phyloP scores from a whole-genome alignment of 2,888 invertebrate species.

The Aelia acuminata region DNA sequence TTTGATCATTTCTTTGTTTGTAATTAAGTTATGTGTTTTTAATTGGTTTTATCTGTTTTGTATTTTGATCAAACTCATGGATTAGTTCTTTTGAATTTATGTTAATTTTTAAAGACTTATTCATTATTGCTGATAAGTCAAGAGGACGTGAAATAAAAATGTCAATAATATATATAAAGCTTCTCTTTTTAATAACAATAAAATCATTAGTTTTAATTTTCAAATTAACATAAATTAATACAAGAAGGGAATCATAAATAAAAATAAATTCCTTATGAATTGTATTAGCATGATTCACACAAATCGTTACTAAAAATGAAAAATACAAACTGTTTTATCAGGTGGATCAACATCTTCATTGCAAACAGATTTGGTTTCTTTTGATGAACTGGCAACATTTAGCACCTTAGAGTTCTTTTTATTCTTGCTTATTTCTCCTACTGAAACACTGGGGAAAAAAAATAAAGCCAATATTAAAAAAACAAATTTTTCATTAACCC shows the following conservation, averaged over 20 bases:
- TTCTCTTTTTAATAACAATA: neutral
- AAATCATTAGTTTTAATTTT: neutral
- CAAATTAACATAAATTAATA: neutral
- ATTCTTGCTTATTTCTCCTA: neutral
- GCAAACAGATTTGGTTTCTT: neutral
- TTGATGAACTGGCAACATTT: conserved; percentile 36
- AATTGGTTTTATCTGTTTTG: too few species aligned
- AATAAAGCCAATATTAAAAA: neutral
- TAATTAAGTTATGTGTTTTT: too few species aligned
- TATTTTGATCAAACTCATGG: too few species aligned
- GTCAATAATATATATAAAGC: neutral
- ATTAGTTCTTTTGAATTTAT: too few species aligned
- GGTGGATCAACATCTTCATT: conserved; percentile 55
- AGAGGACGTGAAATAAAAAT: too few species aligned
- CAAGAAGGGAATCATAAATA: neutral
- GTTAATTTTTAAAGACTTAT: too few species aligned
- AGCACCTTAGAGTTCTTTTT: neutral
- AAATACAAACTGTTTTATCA: conserved; percentile 51
- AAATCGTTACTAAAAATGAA: neutral
- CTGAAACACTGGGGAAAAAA: neutral
- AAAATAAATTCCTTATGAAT: neutral
- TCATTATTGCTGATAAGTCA: too few species aligned
- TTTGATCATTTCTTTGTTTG: too few species aligned
- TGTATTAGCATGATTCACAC: too few species aligned
- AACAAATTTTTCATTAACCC: neutral